These are phyloP conservation scores for Polia nebulosa DNA, from an alignment of 2,888 invertebrate species.

Conservation along the genomic window DNA sequence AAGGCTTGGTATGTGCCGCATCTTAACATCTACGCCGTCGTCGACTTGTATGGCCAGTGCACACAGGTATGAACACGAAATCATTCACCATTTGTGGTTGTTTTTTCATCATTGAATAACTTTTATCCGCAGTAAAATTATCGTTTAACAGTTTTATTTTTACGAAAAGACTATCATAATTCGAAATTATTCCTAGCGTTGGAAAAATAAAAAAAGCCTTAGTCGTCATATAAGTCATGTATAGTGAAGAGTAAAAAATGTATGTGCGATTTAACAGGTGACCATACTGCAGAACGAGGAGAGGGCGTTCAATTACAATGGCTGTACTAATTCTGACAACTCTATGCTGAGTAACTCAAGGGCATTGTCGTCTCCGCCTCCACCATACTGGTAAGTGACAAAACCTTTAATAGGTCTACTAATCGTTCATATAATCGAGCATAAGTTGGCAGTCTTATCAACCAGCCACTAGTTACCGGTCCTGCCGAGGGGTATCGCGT, in stretches of 20 bases:
- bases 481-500: not conserved
- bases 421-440: not conserved
- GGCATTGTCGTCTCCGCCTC: constrained; percentile 77
- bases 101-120: not conserved
- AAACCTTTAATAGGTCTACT: not conserved
- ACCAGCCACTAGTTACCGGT: not conserved
- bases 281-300: constrained; percentile 86
- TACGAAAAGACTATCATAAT: not conserved
- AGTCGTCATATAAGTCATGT: not conserved
- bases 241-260: not conserved
- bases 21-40: constrained; percentile 97
- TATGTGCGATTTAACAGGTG: constrained; percentile 72
- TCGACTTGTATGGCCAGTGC: constrained; percentile 98
- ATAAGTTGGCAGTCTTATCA: not conserved
- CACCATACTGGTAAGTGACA: constrained; percentile 82
- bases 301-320: constrained; percentile 85
- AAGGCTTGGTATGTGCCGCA: constrained; percentile 95
- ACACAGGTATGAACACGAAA: constrained; percentile 92
- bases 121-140: not conserved
- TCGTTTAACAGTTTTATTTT: not conserved
- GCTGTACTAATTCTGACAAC: constrained; percentile 82
- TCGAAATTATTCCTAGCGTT: not conserved
- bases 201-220: not conserved
- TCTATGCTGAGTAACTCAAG: constrained; percentile 77
- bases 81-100: not conserved